These are phyloP conservation scores for Caenorhabditis macrosperma DNA, from an alignment of 2,888 invertebrate species.

Conservation along the genomic window DNA sequence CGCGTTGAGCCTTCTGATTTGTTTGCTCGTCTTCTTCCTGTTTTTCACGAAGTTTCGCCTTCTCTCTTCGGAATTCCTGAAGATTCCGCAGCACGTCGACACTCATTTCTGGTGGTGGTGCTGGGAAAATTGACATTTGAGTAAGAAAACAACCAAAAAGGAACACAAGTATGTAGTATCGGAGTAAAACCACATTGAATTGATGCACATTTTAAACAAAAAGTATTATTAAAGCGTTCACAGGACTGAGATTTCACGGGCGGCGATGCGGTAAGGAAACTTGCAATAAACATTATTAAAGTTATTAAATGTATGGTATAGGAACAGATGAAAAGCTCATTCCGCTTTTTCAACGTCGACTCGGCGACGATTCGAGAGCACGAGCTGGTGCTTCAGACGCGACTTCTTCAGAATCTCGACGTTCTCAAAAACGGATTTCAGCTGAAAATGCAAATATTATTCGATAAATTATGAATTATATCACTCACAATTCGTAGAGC, in stretches of 20 bases:
- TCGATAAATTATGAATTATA: no score
- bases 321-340: background rate
- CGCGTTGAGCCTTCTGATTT: background rate
- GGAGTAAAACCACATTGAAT: background rate
- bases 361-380: background rate
- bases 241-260: no score
- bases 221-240: no score
- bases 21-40: slow-evolving; percentile 6
- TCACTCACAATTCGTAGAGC: slow-evolving; percentile 23
- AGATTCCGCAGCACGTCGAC: slow-evolving; percentile 36
- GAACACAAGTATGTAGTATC: background rate
- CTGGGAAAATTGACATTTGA: background rate
- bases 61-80: slow-evolving; percentile 36
- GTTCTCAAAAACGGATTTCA: background rate
- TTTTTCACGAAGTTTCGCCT: slow-evolving; percentile 11
- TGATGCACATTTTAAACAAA: no score
- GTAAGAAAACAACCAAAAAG: background rate
- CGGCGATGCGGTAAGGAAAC: background rate
- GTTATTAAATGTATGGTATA: background rate
- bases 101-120: no score
- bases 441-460: slow-evolving; percentile 11
- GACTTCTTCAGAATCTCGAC: slow-evolving; percentile 4
- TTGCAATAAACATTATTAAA: background rate
- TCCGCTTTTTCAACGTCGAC: background rate
- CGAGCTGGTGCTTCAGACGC: background rate